phyloP scores from a whole-genome alignment of 1,140 invertebrate genomes.

The Helicoverpa zea region DNA sequence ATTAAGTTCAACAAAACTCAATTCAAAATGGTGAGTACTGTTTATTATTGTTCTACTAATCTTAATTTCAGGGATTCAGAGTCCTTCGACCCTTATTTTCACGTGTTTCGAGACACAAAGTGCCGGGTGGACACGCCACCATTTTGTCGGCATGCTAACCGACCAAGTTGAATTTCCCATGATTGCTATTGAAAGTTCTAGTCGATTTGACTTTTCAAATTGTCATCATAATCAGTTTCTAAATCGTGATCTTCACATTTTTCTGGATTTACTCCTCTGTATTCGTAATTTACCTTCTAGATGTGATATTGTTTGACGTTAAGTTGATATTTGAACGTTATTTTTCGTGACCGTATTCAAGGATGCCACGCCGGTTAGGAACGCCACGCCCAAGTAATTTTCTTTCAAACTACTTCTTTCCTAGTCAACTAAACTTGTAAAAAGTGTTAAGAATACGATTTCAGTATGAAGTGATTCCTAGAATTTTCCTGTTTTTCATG shows the following conservation, averaged over 20 bases:
- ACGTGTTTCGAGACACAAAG: constrained; percentile 43
- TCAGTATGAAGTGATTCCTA: background rate
- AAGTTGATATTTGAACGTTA: background rate
- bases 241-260: constrained; percentile 21
- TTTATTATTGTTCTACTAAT: constrained; percentile 46
- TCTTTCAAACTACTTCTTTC: background rate
- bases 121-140: constrained; percentile 74
- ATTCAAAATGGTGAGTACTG: constrained; percentile 83
- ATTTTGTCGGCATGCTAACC: constrained; percentile 73
- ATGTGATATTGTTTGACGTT: constrained; percentile 33
- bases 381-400: constrained; percentile 49
- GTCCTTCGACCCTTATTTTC: background rate
- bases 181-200: background rate
- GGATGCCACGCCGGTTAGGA: constrained; percentile 45
- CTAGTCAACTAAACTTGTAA: too few relatives aligned
- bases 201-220: background rate
- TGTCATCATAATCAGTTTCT: constrained; percentile 8
- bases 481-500: constrained; percentile 22
- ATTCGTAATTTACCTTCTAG: background rate
- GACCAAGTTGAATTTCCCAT: constrained; percentile 44
- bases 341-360: constrained; percentile 35
- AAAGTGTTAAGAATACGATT: too few relatives aligned
- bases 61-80: constrained; percentile 20
- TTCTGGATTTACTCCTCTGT: constrained; percentile 8
- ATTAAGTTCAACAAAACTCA: constrained; percentile 82